phyloP scores from a whole-genome alignment of 2,797 vertebrate species.

The Rousettus madagascariensis region DNA sequence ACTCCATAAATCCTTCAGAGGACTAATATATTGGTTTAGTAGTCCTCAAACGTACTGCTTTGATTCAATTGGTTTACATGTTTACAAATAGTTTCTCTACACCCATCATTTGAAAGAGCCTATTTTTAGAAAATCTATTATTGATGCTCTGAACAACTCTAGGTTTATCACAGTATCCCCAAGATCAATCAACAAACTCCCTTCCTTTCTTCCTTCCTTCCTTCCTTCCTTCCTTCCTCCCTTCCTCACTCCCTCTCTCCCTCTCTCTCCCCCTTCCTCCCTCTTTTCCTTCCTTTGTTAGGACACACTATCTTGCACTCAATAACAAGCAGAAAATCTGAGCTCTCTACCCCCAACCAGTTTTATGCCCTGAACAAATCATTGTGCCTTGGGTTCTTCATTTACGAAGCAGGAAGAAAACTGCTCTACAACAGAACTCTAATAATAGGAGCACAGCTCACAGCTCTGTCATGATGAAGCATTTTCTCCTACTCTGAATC shows the following conservation, averaged over 20 bases:
- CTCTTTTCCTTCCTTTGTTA: not conserved
- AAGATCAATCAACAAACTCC: slow-evolving; percentile 1
- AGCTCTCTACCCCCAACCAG: not conserved
- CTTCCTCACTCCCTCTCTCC: no score
- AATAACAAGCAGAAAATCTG: slow-evolving; percentile 24
- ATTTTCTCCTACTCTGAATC: not conserved
- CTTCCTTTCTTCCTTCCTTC: not conserved
- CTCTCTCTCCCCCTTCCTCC: no score
- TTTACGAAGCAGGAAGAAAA: not conserved
- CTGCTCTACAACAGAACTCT: not conserved
- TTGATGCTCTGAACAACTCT: slow-evolving; percentile 6
- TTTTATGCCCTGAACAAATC: not conserved
- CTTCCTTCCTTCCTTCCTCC: not conserved
- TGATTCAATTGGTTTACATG: slow-evolving; percentile 79
- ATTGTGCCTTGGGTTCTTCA: not conserved
- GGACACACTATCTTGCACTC: not conserved
- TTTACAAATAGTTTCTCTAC: slow-evolving; percentile 71
- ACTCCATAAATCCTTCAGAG: slow-evolving; percentile 82
- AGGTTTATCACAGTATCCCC: not conserved
- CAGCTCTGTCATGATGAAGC: not conserved
- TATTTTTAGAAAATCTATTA: slow-evolving; percentile 54
- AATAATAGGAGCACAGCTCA: not conserved
- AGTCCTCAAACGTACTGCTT: slow-evolving; percentile 78
- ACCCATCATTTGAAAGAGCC: slow-evolving; percentile 72
- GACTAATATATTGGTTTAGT: slow-evolving; percentile 81